A percentile compares a stretch with the other conserved stretches of the same genome.
Conservation (phyloP, 2,113 vertebrate species). For the Psammodynastes pulverulentus region DNA sequence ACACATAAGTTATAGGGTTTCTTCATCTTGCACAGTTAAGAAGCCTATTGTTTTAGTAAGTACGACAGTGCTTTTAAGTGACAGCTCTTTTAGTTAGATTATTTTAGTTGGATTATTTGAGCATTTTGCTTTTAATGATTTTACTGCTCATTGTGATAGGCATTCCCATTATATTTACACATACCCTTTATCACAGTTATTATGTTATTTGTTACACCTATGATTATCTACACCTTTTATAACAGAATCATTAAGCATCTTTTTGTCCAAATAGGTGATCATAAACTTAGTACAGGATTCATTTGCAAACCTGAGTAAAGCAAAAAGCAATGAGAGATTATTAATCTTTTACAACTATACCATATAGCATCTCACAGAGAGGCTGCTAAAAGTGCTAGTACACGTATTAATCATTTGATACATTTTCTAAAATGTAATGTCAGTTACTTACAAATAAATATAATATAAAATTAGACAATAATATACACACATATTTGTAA, state of each 20-base stretch:
- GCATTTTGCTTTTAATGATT: slow-evolving; percentile 30
- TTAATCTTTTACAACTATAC: background rate
- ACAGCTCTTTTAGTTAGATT: slow-evolving; percentile 41
- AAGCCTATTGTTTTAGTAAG: slow-evolving; percentile 37
- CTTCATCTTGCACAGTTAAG: slow-evolving; percentile 6
- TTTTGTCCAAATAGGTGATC: background rate
- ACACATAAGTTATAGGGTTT: slow-evolving; percentile 1
- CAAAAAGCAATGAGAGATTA: background rate
- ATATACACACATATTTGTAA: background rate
- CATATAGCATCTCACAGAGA: background rate
- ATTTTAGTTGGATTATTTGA: slow-evolving; percentile 38
- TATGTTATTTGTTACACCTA: background rate
- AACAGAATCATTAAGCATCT: slow-evolving; percentile 5
- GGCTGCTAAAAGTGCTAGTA: background rate
- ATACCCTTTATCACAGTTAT: slow-evolving; percentile 5
- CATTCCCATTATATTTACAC: slow-evolving; percentile 30
- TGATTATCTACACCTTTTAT: slow-evolving; percentile 7
- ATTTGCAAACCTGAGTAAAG: background rate
- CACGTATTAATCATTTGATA: background rate
- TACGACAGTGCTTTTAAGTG: slow-evolving; percentile 8
- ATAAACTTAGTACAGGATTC: slow-evolving; percentile 2
- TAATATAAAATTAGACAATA: background rate
- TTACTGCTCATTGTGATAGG: slow-evolving; percentile 24
- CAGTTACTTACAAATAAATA: background rate
- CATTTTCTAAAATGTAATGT: background rate